These are phyloP conservation scores for Hemicordylus capensis DNA, from an alignment of 2,113 vertebrate species.

Conservation along the genomic window DNA sequence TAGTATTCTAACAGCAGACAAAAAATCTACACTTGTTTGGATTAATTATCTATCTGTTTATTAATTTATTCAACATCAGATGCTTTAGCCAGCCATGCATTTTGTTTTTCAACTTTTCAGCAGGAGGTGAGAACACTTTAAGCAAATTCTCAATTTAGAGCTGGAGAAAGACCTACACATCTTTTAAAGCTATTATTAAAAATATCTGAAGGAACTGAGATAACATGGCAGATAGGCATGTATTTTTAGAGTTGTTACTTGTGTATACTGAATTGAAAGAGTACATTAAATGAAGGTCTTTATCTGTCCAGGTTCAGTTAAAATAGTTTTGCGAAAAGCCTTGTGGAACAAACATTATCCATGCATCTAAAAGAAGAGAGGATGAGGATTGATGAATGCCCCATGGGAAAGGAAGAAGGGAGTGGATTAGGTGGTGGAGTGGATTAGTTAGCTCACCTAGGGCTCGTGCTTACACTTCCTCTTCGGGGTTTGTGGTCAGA, in stretches of 20 bases:
- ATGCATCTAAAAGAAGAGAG: too few relatives aligned
- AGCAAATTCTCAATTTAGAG: neutral
- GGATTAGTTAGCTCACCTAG: too few relatives aligned
- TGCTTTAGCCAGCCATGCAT: neutral
- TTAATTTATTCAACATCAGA: neutral
- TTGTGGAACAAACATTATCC: too few relatives aligned
- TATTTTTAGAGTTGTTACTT: neutral
- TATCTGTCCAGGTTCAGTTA: neutral
- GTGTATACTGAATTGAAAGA: neutral
- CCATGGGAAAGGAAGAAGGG: too few relatives aligned
- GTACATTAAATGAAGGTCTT: neutral
- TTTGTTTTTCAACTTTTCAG: neutral
- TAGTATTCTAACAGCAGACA: neutral
- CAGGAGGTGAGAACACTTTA: neutral
- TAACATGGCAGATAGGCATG: neutral
- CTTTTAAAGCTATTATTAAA: too few relatives aligned
- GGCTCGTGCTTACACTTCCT: too few relatives aligned
- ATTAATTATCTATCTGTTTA: slow-evolving; percentile 30
- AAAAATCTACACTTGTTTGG: neutral
- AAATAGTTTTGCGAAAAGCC: too few relatives aligned
- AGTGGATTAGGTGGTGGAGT: too few relatives aligned
- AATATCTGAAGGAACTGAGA: too few relatives aligned
- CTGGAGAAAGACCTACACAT: neutral
- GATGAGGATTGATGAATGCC: too few relatives aligned
- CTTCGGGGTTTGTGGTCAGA: too few relatives aligned